Conservation (phyloP, 2,113 vertebrate species). For the Microcebus tavaratra region DNA sequence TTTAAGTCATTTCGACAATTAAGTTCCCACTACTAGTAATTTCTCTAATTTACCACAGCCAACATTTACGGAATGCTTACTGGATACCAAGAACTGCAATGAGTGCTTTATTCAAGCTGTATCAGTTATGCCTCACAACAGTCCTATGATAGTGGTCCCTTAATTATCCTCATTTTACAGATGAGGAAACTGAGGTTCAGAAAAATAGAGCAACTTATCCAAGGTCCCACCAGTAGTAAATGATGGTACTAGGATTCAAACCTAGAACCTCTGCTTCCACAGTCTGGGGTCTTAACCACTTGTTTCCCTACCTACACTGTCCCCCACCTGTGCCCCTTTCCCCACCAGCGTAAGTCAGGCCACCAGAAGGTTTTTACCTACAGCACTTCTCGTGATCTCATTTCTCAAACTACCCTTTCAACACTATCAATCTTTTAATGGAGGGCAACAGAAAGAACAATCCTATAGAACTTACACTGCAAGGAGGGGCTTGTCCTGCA, state of each 20-base stretch:
- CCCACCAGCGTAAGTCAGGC: not conserved
- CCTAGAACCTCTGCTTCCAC: not conserved
- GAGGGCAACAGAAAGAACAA: not conserved
- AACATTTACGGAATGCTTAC: not conserved
- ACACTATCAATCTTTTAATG: not conserved
- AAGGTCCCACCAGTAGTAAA: not conserved
- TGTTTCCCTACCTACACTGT: not conserved
- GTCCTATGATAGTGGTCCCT: not conserved
- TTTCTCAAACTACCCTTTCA: not conserved
- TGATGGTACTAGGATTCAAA: not conserved
- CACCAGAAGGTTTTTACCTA: not conserved
- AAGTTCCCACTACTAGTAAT: not conserved
- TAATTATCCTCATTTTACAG: slow-evolving; percentile 15
- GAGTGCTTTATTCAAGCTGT: not conserved
- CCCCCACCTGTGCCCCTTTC: not conserved
- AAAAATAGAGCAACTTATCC: not conserved
- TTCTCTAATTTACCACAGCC: not conserved
- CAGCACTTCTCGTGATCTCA: not conserved
- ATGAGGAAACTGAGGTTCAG: not conserved
- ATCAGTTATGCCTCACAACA: not conserved
- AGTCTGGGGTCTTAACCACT: not conserved
- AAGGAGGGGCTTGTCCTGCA: not conserved
- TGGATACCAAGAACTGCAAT: not conserved
- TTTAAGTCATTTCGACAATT: slow-evolving; percentile 31
- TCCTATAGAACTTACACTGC: not conserved